Percentiles rank a stretch among this genome's conserved stretches.
Conservation (phyloP, 1,140 invertebrate genomes). For the Drosophila asahinai region DNA sequence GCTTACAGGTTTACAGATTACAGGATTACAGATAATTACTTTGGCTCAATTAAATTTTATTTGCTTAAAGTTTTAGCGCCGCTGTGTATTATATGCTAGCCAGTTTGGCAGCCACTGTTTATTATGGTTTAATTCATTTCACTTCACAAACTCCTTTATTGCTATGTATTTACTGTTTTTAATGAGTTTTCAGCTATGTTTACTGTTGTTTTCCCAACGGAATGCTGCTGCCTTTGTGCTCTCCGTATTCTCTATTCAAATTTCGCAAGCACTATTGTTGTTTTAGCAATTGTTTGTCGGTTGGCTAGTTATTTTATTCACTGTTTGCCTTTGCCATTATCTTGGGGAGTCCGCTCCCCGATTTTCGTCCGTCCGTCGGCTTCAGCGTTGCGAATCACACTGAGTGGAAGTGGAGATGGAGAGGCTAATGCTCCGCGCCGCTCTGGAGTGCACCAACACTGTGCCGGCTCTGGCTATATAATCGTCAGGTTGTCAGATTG, state of each 20-base stretch:
- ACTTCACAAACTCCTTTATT: constrained; percentile 11
- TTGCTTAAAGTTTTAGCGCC: background rate
- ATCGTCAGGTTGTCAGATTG: constrained; percentile 15
- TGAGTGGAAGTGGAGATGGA: constrained; percentile 23
- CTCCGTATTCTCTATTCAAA: constrained; percentile 21
- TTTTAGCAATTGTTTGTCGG: constrained; percentile 46
- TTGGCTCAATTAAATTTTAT: background rate
- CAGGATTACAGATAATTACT: constrained; percentile 4
- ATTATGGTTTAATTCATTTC: background rate
- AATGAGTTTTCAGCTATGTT: constrained; percentile 16
- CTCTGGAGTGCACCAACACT: constrained; percentile 43
- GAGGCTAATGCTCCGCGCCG: constrained; percentile 31
- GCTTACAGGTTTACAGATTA: background rate
- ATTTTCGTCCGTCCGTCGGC: constrained; percentile 44
- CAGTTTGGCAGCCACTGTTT: constrained; percentile 11
- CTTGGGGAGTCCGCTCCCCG: constrained; percentile 41
- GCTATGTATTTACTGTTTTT: constrained; percentile 9
- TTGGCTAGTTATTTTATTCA: constrained; percentile 36
- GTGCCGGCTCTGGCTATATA: background rate
- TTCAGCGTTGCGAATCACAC: constrained; percentile 62
- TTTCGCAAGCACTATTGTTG: constrained; percentile 55
- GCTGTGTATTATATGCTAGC: background rate
- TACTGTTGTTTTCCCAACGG: constrained; percentile 7
- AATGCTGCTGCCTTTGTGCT: constrained; percentile 7
- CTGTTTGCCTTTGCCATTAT: constrained; percentile 29